Percentiles rank a stretch among this genome's conserved stretches.
Conservation (phyloP, 2,113 vertebrate genomes). For the Pachycephala philippinensis region DNA sequence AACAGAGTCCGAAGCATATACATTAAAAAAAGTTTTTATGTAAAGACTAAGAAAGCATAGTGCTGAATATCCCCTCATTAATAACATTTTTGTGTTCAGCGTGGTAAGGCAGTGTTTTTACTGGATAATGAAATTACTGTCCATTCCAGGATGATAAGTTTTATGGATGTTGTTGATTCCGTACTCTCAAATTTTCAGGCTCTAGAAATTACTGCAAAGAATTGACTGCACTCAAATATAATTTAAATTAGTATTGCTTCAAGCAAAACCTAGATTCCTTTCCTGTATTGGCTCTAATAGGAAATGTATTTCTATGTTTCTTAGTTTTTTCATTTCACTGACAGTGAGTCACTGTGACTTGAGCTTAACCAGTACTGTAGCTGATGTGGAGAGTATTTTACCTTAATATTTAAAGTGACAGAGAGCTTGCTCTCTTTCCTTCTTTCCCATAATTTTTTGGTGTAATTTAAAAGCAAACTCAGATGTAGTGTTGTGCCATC, state of each 20-base stretch:
- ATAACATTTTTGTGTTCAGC: background rate
- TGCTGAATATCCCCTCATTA: background rate
- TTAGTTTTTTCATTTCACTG: background rate
- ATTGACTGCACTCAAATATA: background rate
- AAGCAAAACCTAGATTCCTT: constrained; percentile 10
- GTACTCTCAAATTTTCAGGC: constrained; percentile 7
- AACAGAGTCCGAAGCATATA: background rate
- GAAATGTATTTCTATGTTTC: constrained; percentile 7
- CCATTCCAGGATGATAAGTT: constrained; percentile 3
- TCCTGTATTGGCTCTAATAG: background rate
- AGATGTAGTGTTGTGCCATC: background rate
- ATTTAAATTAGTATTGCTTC: constrained; percentile 21
- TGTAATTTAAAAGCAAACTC: background rate
- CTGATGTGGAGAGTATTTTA: background rate
- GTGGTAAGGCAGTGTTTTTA: constrained; percentile 15
- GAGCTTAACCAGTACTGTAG: background rate
- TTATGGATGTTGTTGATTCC: constrained; percentile 24
- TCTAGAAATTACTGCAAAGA: constrained; percentile 32
- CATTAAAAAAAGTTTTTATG: background rate
- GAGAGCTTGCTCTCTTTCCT: background rate
- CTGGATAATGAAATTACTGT: constrained; percentile 41
- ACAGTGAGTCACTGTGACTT: background rate
- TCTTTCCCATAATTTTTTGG: background rate
- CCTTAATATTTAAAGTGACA: background rate
- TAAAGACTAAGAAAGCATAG: background rate